phyloP scores from a whole-genome alignment of 2,888 invertebrate species.

The Acanthosoma haemorrhoidale region DNA sequence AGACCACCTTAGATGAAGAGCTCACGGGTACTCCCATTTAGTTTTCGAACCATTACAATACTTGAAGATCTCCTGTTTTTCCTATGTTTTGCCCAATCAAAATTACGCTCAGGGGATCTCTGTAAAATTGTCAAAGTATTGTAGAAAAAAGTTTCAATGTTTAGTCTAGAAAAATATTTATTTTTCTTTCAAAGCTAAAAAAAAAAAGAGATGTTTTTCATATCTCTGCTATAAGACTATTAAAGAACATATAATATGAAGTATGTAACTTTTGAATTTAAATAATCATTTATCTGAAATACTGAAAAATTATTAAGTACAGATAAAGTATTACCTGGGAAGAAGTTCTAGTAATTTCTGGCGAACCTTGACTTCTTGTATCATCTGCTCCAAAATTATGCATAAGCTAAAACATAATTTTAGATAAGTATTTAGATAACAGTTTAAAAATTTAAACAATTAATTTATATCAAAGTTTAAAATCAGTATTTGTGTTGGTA shows the following conservation, averaged over 20 bases:
- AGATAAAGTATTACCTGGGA: constrained; percentile 40
- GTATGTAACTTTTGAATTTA: neutral
- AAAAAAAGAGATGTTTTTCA: no score
- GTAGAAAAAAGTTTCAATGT: neutral
- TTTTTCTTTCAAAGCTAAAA: neutral
- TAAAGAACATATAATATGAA: neutral
- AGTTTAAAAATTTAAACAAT: neutral
- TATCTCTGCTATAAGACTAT: neutral
- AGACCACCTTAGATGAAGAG: constrained; percentile 18
- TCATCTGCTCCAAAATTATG: constrained; percentile 76
- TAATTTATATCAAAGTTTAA: neutral
- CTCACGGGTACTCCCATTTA: constrained; percentile 24
- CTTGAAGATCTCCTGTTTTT: constrained; percentile 25
- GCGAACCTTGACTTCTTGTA: constrained; percentile 43
- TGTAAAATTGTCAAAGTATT: constrained; percentile 15
- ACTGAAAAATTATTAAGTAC: neutral
- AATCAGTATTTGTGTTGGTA: neutral
- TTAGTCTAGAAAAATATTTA: neutral
- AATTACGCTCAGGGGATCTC: constrained; percentile 4
- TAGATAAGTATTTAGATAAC: neutral
- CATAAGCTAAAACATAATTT: constrained; percentile 54
- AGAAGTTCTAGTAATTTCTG: constrained; percentile 41
- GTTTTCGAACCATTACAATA: constrained; percentile 27
- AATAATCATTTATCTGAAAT: neutral
- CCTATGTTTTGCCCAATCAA: constrained; percentile 12